Conservation (phyloP, 1,140 invertebrate species). For the Rhynchophorus ferrugineus region DNA sequence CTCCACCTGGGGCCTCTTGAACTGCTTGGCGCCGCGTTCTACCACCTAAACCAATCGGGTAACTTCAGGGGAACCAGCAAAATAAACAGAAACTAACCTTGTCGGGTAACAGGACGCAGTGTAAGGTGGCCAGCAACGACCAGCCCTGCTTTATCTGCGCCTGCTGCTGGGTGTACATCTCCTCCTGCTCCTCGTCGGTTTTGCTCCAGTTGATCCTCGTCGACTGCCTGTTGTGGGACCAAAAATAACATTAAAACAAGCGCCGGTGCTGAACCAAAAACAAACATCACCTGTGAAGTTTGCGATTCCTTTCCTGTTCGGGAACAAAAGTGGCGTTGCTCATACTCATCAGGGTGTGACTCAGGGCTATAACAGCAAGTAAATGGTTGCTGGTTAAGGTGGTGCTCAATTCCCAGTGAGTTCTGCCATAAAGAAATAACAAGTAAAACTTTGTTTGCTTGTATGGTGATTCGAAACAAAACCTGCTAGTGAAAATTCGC, state of each 20-base stretch:
- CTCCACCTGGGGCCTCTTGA: constrained; percentile 90
- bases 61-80: neutral
- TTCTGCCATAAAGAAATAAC: constrained; percentile 25
- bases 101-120: constrained; percentile 93
- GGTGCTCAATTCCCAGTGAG: constrained; percentile 93
- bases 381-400: constrained; percentile 94
- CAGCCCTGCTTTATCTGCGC: constrained; percentile 93
- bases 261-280: neutral
- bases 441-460: neutral
- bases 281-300: constrained; percentile 55
- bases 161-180: constrained; percentile 75
- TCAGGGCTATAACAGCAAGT: constrained; percentile 84
- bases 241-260: neutral
- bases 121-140: constrained; percentile 89
- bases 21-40: constrained; percentile 61
- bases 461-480: neutral
- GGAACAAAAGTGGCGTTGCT: constrained; percentile 88
- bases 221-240: constrained; percentile 33
- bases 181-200: constrained; percentile 71
- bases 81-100: constrained; percentile 51
- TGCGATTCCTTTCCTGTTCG: constrained; percentile 71
- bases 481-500: constrained; percentile 58
- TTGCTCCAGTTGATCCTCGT: constrained; percentile 54
- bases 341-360: constrained; percentile 98
- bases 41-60: constrained; percentile 27